Base-by-base conservation (phyloP, 2,113 vertebrate species). In the Strix uralensis region DNA sequence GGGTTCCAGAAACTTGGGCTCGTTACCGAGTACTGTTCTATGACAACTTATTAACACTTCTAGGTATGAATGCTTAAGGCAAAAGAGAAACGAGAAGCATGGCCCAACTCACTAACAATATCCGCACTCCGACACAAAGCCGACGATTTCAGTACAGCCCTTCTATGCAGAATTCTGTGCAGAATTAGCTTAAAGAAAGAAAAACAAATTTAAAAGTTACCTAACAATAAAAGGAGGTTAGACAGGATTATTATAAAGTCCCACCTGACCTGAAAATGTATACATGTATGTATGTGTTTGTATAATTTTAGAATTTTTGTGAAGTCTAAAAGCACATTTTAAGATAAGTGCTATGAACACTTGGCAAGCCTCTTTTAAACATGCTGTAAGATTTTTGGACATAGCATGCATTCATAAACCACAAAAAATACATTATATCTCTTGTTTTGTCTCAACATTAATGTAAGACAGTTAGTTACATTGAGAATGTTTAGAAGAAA, bases 381-480 rank as follows among this genome's bases (percentile, higher is more conserved):
- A 79, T 17, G 32, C 66, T 94, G 84, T 81, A 92, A 94, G 86
- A 57, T 58, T 95, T 91, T 94, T 94, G 92, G 95, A 94, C 58
- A 20, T 40, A 13, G 55, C 0, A 0, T n/a, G 82, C 69, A 26
- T 78, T 91, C 84, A 96, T 89, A 96, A 97, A 94, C 88, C 81
- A 62, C 88, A 47, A 52, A 83, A 92, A 95, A 86, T n/a, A 90
- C 57, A 86, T 79, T 92, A 70, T 94, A 29, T 84, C 61, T 82
- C 91, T 85, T 97, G 91, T 95, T 96, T 94, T 93, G 88, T 95
- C 94, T 96, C 94, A 81, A 57, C 69, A 46, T 69, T 74, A 57
- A 52, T 23, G 23, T 63, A 62, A 69, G 30, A 52, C 32, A 82
- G 44, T 88, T 59, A 86, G 77, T 52, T 75, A 11, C 61, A n/a